These are phyloP conservation scores for Spisula solida DNA, from an alignment of 2,888 invertebrate genomes.

Conservation along the genomic window DNA sequence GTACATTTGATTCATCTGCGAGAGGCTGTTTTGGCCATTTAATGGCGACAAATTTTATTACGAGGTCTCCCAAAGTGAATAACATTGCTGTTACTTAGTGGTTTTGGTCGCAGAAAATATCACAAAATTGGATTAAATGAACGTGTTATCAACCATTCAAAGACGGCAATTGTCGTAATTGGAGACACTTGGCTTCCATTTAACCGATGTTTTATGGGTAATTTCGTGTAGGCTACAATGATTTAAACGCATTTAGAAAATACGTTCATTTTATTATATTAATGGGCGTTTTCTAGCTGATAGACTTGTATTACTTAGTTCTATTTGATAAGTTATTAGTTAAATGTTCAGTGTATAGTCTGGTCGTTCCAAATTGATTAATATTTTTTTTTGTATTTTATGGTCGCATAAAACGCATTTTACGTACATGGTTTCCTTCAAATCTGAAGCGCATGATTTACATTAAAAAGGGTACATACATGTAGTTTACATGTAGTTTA, in stretches of 20 bases:
- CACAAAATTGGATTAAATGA: constrained; percentile 38
- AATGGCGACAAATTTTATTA: constrained; percentile 58
- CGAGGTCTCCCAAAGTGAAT: constrained; percentile 52
- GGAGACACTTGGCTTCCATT: constrained; percentile 21
- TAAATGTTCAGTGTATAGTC: too few relatives aligned
- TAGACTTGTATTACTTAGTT: not conserved
- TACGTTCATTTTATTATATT: not conserved
- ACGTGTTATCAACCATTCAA: constrained; percentile 42
- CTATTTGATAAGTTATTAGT: too few relatives aligned
- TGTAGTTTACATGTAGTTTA: too few relatives aligned
- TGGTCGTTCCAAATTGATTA: too few relatives aligned
- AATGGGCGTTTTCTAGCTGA: not conserved
- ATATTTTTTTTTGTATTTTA: too few relatives aligned
- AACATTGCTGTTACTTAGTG: constrained; percentile 38
- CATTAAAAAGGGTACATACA: too few relatives aligned
- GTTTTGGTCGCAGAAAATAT: constrained; percentile 27
- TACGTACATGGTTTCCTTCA: too few relatives aligned
- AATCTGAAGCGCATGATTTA: too few relatives aligned
- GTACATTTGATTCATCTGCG: constrained; percentile 70
- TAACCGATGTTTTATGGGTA: constrained; percentile 13
- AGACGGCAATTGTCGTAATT: constrained; percentile 43
- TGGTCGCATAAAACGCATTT: too few relatives aligned
- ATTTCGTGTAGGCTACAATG: constrained; percentile 6
- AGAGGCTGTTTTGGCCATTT: constrained; percentile 57
- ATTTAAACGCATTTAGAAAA: constrained; percentile 22